A percentile compares a stretch with the other conserved stretches of the same genome.
Conservation (phyloP, 2,797 vertebrate genomes). For the Denticeps clupeoides region DNA sequence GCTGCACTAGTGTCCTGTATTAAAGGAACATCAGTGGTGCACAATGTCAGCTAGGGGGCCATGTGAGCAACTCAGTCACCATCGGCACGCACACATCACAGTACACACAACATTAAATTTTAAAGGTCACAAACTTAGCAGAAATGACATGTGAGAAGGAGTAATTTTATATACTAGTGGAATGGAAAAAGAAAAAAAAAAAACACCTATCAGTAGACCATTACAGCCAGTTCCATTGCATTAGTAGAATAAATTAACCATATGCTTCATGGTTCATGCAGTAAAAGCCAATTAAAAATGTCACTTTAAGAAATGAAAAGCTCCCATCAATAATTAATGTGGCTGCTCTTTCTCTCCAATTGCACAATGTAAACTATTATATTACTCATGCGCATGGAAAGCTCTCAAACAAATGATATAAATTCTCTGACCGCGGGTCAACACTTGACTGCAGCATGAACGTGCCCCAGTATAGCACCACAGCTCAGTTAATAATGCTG, state of each 20-base stretch:
- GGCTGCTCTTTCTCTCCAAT: conserved; percentile 22
- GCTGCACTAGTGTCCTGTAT: no score
- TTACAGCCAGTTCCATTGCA: not conserved
- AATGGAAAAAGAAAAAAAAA: not conserved
- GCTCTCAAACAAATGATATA: not conserved
- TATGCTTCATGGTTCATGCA: no score
- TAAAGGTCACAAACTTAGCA: no score
- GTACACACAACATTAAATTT: no score
- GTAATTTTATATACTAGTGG: not conserved
- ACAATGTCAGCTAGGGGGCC: no score
- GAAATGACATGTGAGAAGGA: not conserved
- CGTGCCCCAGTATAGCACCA: no score
- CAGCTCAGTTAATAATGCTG: no score
- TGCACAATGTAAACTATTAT: conserved; percentile 14
- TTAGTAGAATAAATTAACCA: no score
- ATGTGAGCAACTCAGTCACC: no score
- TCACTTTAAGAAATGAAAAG: conserved; percentile 28
- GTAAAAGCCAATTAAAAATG: conserved; percentile 32
- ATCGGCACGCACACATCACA: no score
- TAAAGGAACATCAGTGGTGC: no score
- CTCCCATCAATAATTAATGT: conserved; percentile 35
- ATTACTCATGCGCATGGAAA: conserved; percentile 2
- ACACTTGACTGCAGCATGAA: no score
- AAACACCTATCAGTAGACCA: not conserved
- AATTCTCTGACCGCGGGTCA: not conserved